These are phyloP conservation scores for Calidris pugnax DNA, from an alignment of 2,113 vertebrate species.

Conservation along the genomic window DNA sequence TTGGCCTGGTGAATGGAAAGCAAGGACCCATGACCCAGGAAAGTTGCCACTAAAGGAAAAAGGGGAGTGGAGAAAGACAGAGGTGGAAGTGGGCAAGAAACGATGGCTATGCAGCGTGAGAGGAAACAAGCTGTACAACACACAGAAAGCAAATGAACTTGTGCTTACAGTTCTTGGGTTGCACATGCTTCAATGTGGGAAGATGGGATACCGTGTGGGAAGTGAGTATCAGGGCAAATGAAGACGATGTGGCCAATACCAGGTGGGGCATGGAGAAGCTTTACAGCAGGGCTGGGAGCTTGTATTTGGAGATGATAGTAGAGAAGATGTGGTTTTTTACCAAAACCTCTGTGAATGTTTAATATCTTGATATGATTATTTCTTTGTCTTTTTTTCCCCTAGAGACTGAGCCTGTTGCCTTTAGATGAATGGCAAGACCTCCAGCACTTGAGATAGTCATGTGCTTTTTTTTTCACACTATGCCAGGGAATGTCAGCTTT, in stretches of 20 bases:
- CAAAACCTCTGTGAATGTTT: background rate
- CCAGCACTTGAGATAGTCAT: background rate
- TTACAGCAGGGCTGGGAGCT: background rate
- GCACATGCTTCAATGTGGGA: accelerated
- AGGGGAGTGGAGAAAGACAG: background rate
- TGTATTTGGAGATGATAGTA: background rate
- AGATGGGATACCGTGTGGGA: background rate
- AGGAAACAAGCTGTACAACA: background rate
- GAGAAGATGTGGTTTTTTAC: background rate
- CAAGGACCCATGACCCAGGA: background rate
- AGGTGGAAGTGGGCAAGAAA: background rate
- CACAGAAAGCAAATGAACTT: background rate
- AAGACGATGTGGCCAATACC: background rate
- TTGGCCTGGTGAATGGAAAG: background rate
- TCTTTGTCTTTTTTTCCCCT: background rate
- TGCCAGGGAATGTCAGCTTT: background rate
- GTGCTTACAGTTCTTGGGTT: background rate
- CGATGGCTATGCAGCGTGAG: background rate
- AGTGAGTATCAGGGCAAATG: background rate
- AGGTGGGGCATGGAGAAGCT: background rate
- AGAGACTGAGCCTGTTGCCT: background rate
- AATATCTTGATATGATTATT: background rate
- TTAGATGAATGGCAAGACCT: background rate
- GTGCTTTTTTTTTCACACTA: background rate
- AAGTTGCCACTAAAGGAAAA: background rate